Conservation (phyloP, 2,797 vertebrate species). For the Leucoraja ocellata region DNA sequence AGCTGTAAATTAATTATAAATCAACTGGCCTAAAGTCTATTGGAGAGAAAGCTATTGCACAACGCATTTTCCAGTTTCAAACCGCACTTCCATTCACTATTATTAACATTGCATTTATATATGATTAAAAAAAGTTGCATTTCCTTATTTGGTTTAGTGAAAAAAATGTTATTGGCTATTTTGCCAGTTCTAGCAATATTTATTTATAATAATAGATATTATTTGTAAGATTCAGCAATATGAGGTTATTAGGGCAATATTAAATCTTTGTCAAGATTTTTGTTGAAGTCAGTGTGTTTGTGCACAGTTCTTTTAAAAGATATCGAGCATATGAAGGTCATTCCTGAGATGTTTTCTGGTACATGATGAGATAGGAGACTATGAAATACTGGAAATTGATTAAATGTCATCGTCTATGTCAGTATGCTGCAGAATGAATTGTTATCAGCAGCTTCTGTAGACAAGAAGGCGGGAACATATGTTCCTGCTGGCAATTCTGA, state of each 20-base stretch:
- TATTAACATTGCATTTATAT: background rate
- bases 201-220: background rate
- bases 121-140: background rate
- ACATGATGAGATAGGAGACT: background rate
- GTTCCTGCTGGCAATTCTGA: background rate
- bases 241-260: background rate
- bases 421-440: slow-evolving; percentile 17
- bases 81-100: background rate
- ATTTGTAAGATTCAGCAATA: background rate
- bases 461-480: background rate
- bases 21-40: background rate
- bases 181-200: background rate
- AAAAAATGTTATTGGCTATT: background rate
- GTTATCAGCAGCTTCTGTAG: background rate
- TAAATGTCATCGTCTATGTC: background rate
- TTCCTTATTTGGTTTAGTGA: background rate
- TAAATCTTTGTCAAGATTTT: background rate
- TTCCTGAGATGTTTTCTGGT: background rate
- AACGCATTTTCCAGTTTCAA: background rate
- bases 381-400: slow-evolving; percentile 24
- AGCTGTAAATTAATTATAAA: background rate
- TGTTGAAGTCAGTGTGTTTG: background rate
- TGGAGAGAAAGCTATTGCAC: background rate
- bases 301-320: background rate
- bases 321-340: background rate